These are phyloP conservation scores for Vulpes lagopus DNA, from an alignment of 2,113 vertebrate species.

Conservation along the genomic window DNA sequence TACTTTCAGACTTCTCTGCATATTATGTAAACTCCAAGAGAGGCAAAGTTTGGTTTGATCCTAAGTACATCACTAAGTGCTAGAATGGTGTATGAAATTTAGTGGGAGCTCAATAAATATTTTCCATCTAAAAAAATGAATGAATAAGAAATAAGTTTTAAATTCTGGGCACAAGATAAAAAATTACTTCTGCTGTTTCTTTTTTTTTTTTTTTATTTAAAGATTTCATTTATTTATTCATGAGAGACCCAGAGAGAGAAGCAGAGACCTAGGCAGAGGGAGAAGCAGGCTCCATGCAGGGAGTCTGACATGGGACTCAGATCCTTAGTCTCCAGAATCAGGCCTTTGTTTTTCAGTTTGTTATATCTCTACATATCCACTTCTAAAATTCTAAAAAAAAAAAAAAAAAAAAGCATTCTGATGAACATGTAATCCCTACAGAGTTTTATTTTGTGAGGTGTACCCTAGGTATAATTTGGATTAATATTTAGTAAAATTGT, in stretches of 20 bases:
- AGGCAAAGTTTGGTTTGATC: background rate
- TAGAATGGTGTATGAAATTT: background rate
- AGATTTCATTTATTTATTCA: too few relatives aligned
- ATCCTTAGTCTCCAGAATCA: too few relatives aligned
- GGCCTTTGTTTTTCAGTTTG: background rate
- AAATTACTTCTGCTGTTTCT: too few relatives aligned
- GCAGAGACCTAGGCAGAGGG: too few relatives aligned
- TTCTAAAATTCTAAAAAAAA: background rate
- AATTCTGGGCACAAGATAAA: background rate
- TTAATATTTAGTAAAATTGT: background rate
- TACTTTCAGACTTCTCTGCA: background rate
- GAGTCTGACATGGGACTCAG: too few relatives aligned
- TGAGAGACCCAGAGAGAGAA: too few relatives aligned
- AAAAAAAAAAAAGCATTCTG: background rate
- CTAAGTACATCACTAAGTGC: background rate
- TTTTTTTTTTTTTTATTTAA: background rate
- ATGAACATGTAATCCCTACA: background rate
- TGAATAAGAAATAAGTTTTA: background rate
- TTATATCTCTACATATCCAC: background rate
- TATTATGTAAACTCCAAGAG: background rate
- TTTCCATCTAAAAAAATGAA: background rate
- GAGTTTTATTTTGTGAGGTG: background rate
- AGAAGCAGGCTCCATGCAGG: too few relatives aligned
- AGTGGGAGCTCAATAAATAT: background rate
- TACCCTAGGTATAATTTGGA: background rate